A percentile compares a stretch with the other conserved stretches of the same genome.
These are phyloP conservation scores for Agonopterix alstromeriana DNA, from an alignment of 2,888 invertebrate species.

Conservation along the genomic window DNA sequence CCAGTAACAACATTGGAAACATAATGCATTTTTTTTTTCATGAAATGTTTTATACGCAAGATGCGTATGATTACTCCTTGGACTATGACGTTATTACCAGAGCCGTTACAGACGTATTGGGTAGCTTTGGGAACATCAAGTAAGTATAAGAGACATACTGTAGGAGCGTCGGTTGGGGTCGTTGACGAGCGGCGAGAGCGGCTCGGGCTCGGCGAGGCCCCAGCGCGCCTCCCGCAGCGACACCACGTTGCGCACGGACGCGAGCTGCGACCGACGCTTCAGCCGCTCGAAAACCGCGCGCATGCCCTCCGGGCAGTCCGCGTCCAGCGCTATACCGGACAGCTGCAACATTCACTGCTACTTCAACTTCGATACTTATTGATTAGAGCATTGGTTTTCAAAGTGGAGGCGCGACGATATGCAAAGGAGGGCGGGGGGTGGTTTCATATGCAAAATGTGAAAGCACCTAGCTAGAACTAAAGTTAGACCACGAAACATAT, in stretches of 20 bases:
- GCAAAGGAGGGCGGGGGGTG: too few species aligned
- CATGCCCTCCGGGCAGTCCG: conserved; percentile 67
- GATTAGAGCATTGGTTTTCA: not conserved
- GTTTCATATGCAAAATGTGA: too few species aligned
- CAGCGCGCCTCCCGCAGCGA: conserved; percentile 64
- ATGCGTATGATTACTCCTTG: too few species aligned
- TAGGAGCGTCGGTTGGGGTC: conserved; percentile 16
- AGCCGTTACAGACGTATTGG: too few species aligned
- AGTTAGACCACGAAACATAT: too few species aligned
- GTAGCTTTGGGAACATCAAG: too few species aligned
- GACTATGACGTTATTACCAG: too few species aligned
- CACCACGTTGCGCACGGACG: conserved; percentile 55
- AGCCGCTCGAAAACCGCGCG: conserved; percentile 66
- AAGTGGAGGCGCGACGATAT: too few species aligned
- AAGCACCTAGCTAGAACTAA: too few species aligned
- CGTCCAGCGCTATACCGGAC: conserved; percentile 71
- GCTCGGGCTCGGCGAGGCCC: conserved; percentile 56
- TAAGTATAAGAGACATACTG: not conserved
- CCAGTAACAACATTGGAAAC: too few species aligned
- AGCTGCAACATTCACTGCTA: conserved; percentile 28
- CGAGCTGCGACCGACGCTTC: conserved; percentile 45
- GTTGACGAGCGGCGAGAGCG: conserved; percentile 10
- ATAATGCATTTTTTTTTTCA: too few species aligned
- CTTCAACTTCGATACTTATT: not conserved
- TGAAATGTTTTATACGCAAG: too few species aligned